Conservation (phyloP, 1,140 invertebrate species). For the Bombyx mandarina region DNA sequence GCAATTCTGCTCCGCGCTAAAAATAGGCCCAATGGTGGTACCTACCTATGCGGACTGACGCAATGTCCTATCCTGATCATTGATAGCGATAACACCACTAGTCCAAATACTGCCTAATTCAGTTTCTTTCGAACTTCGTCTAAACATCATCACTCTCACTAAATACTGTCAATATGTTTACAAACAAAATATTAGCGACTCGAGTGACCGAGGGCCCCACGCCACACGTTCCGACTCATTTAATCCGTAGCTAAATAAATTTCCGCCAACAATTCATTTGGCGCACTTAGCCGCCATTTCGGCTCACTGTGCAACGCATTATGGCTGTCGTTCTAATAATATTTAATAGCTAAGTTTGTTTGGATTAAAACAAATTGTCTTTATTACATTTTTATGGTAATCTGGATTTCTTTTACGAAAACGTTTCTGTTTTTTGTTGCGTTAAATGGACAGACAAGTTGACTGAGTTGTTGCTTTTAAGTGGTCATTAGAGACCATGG, state of each 20-base stretch:
- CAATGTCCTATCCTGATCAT: too few species aligned
- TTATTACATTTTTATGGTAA: constrained; percentile 24
- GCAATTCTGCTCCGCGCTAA: too few species aligned
- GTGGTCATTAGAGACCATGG: too few species aligned
- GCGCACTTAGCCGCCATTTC: neutral
- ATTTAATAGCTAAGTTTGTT: constrained; percentile 2
- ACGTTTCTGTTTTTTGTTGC: neutral
- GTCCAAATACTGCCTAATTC: too few species aligned
- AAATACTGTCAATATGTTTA: neutral
- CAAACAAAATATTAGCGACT: neutral
- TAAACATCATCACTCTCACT: too few species aligned
- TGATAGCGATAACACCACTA: too few species aligned
- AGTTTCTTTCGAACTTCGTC: too few species aligned
- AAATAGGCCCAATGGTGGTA: too few species aligned
- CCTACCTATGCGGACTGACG: too few species aligned
- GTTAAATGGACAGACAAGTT: too few species aligned
- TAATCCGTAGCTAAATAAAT: neutral
- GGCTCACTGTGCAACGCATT: neutral
- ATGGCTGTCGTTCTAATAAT: too few species aligned
- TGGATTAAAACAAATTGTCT: constrained; percentile 21
- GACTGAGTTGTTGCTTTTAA: too few species aligned
- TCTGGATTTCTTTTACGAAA: constrained; percentile 1
- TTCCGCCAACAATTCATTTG: neutral
- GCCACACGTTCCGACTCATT: constrained; percentile 1
- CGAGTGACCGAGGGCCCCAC: neutral